Evolutionary conservation across 2,113 vertebrate species (phyloP).

Genomic region (Cheirogaleus medius): DNA sequence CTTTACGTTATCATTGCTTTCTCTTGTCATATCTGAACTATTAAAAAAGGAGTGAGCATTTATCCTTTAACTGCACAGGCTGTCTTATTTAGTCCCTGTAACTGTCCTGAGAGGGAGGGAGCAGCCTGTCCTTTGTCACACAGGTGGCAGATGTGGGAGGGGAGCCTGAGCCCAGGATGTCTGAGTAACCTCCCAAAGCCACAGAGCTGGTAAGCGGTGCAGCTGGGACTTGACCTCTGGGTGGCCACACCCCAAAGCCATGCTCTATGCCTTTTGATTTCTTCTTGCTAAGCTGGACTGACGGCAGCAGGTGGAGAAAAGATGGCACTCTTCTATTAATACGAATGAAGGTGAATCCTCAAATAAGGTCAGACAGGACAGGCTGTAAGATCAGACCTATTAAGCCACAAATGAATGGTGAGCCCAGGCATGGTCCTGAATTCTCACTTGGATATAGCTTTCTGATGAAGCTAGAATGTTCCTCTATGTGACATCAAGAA

Average conservation of each 20-base stretch:
- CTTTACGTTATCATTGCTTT: neutral
- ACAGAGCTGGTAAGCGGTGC: neutral
- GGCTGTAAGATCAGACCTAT: neutral
- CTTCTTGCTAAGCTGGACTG: neutral
- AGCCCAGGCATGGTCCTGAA: neutral
- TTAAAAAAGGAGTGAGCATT: neutral
- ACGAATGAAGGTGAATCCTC: neutral
- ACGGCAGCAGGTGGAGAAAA: neutral
- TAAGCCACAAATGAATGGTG: neutral
- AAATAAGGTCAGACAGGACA: neutral
- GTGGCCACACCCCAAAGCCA: neutral
- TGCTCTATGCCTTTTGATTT: neutral
- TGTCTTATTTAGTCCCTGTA: neutral
- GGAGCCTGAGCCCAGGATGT: too few species aligned
- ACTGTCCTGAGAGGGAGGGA: neutral
- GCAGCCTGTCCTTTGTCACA: neutral
- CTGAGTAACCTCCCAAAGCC: neutral
- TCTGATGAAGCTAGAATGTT: neutral
- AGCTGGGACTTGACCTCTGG: neutral
- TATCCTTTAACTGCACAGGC: neutral
- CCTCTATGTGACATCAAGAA: neutral
- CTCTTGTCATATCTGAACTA: neutral
- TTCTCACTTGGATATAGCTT: neutral
- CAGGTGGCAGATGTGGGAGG: neutral
- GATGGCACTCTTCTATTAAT: neutral